phyloP scores from a whole-genome alignment of 2,797 vertebrate species.

The Sandelia bainsii region DNA sequence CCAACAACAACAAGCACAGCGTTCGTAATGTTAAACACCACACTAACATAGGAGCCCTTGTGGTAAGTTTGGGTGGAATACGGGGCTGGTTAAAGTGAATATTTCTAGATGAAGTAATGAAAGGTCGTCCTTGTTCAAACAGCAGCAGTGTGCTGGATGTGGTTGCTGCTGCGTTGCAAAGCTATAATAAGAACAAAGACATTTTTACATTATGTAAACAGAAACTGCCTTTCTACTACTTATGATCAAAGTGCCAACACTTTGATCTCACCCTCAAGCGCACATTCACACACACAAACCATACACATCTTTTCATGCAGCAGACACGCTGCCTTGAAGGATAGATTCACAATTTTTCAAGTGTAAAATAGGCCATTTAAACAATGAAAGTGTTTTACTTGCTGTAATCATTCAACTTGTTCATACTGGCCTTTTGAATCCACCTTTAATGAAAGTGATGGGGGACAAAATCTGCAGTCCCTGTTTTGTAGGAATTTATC shows the following conservation, averaged over 20 bases:
- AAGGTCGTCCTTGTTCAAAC: conserved; percentile 52
- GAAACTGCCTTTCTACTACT: conserved; percentile 26
- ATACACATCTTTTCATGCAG: background rate
- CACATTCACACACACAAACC: background rate
- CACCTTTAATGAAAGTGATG: no score
- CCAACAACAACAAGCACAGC: background rate
- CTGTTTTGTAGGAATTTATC: no score
- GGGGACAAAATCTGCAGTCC: no score
- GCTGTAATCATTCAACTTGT: no score
- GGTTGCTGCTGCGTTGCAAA: conserved; percentile 11
- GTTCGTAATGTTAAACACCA: background rate
- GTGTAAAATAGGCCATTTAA: no score
- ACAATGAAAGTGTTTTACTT: no score
- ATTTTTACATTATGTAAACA: conserved; percentile 37
- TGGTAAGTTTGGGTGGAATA: conserved; percentile 27
- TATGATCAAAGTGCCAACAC: conserved; percentile 21
- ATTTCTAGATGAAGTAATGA: conserved; percentile 57
- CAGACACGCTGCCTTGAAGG: background rate
- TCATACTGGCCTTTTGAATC: no score
- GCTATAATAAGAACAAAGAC: conserved; percentile 46
- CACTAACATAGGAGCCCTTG: background rate
- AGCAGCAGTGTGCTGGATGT: conserved; percentile 34
- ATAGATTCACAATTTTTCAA: no score
- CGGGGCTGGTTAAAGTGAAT: conserved; percentile 25
- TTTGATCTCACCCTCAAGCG: conserved; percentile 13